phyloP scores from a whole-genome alignment of 2,888 invertebrate species.

The Cheilosia urbana region DNA sequence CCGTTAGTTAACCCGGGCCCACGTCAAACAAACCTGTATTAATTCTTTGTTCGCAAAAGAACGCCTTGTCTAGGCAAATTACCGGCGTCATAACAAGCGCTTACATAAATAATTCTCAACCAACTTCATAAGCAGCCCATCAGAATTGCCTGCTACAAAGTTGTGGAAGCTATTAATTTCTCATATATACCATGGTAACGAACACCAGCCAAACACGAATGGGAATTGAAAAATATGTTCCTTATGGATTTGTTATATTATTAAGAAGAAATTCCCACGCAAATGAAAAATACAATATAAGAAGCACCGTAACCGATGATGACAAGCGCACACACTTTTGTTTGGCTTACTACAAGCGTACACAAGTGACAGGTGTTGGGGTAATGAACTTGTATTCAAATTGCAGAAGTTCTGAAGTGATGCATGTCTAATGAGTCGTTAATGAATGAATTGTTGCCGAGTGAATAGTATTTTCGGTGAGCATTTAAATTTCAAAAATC shows the following conservation, averaged over 20 bases:
- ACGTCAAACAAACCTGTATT: too few species aligned
- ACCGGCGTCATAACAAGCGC: too few species aligned
- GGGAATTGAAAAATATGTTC: constrained; percentile 6
- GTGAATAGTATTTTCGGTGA: too few species aligned
- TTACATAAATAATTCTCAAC: too few species aligned
- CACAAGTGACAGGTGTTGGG: constrained; percentile 48
- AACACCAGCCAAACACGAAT: constrained; percentile 5
- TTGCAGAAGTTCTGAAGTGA: neutral
- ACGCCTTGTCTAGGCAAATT: too few species aligned
- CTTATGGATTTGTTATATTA: neutral
- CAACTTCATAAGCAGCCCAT: too few species aligned
- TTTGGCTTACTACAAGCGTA: neutral
- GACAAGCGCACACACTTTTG: neutral
- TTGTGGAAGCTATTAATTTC: constrained; percentile 16
- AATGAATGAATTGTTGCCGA: too few species aligned
- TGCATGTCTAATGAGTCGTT: neutral
- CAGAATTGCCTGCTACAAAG: neutral
- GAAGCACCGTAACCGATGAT: neutral
- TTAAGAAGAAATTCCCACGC: constrained; percentile 9
- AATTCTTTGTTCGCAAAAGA: too few species aligned
- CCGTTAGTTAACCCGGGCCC: too few species aligned
- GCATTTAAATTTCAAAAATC: too few species aligned
- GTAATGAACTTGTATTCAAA: constrained; percentile 30
- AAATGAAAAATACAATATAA: neutral
- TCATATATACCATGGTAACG: constrained; percentile 16